These are phyloP conservation scores for Calameuta pallipes DNA, from an alignment of 2,888 invertebrate genomes.

Conservation along the genomic window DNA sequence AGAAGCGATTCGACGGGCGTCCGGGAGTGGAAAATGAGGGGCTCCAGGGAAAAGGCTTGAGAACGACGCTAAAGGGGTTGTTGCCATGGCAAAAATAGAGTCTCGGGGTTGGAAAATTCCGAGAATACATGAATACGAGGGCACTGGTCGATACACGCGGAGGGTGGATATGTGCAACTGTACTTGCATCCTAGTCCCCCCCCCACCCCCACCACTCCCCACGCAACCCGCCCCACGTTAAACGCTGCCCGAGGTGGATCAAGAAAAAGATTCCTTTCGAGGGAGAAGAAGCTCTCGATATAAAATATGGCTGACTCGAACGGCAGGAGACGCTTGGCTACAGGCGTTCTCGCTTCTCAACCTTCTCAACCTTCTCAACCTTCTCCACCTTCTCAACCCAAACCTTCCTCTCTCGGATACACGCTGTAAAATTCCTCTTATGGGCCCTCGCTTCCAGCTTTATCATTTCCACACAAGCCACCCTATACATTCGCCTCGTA, in stretches of 20 bases:
- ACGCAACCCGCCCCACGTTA: no score
- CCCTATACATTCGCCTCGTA: not conserved
- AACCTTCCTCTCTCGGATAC: not conserved
- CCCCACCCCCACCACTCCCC: no score
- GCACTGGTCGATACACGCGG: not conserved
- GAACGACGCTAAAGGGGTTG: no score
- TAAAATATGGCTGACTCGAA: slow-evolving; percentile 20
- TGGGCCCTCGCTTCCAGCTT: slow-evolving; percentile 12
- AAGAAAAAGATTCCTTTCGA: slow-evolving; percentile 15
- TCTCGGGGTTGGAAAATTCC: slow-evolving; percentile 19
- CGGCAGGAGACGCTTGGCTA: slow-evolving; percentile 9
- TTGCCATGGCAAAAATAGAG: no score
- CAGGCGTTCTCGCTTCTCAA: not conserved
- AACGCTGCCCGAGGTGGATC: slow-evolving; percentile 1
- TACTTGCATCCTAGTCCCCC: not conserved
- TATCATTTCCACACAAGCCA: slow-evolving; percentile 20
- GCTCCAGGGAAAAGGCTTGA: no score
- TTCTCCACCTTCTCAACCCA: not conserved
- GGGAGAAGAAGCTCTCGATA: slow-evolving; percentile 4
- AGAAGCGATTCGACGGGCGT: not conserved
- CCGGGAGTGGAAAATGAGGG: no score
- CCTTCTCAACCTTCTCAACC: not conserved
- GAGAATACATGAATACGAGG: slow-evolving; percentile 18
- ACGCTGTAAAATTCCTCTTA: slow-evolving; percentile 22
- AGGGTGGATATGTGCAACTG: not conserved